Evolutionary conservation across 2,888 invertebrate genomes (phyloP), one percentile per base, ranked within the genome.

Genomic region (Calameuta idolon): DNA sequence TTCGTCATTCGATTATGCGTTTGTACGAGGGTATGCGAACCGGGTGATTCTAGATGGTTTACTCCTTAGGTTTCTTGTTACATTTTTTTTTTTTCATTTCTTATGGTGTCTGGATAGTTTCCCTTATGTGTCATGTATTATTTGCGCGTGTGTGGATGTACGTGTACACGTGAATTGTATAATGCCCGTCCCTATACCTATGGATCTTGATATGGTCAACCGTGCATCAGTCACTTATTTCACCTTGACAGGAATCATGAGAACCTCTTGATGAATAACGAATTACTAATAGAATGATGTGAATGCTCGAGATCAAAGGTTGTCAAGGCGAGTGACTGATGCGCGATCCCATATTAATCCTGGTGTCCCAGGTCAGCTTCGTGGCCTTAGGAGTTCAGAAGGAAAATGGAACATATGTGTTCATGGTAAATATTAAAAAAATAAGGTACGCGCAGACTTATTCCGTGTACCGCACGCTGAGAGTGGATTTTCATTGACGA

Each of bases 21-120:
- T 89, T 89, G 88, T 88, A 88, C 89, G 87, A 87, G 87, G 88
- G 83, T 87, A 89, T 86, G 86, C 83, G 83, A 89, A 88, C 87
- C 87, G 86, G 87, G 85, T 88, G 85, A 79, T 75, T 80, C 79
- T 79, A 80, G 79, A 73, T 55, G 55, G 75, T 35, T 79, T 76
- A 78, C 74, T 76, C 68, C 73, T n/a, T 73, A 55, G 30, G 34
- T 34, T 30, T 33, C 35, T 34, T 76, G 4, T 34, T 31, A 31
- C 34, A n/a, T n/a, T n/a, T n/a, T 76, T 71, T 81, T 68, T 81
- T 31, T 77, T 76, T 33, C 33, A 34, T 55, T 31, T 82, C 81
- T 76, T 34, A 55, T 23, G 55, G 9, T 76, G 30, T 76, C 40
- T 31, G 33, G 1, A 11, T n/a, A 34, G 40, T 74, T 34, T 71